phyloP scores from a whole-genome alignment of 2,888 invertebrate species.

The Colostygia pectinataria region DNA sequence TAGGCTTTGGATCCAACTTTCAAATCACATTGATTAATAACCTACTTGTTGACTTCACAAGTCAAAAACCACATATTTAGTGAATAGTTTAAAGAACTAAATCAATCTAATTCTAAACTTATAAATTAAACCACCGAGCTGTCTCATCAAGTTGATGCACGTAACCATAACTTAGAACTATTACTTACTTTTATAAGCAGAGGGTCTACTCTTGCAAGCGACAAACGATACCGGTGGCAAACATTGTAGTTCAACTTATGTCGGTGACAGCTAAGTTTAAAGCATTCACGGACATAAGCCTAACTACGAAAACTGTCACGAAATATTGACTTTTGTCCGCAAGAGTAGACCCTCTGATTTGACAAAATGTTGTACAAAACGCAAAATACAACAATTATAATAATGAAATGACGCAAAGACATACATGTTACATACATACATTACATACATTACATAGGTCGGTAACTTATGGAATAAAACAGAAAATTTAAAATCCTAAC shows the following conservation, averaged over 20 bases:
- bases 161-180: too few relatives aligned
- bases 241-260: too few relatives aligned
- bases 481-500: not conserved
- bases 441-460: slow-evolving; percentile 1
- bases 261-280: too few relatives aligned
- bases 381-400: not conserved
- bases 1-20: slow-evolving; percentile 11
- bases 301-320: too few relatives aligned
- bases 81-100: not conserved
- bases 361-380: not conserved
- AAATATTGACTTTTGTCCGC: too few relatives aligned
- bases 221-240: not conserved
- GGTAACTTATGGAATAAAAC: slow-evolving; percentile 4
- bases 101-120: not conserved
- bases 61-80: slow-evolving; percentile 1
- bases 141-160: not conserved
- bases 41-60: slow-evolving; percentile 2
- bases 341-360: too few relatives aligned
- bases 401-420: not conserved
- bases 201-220: too few relatives aligned
- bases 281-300: too few relatives aligned
- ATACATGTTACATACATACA: too few relatives aligned
- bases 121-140: not conserved
- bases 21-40: slow-evolving; percentile 6
- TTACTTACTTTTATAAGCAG: too few relatives aligned